Conservation (phyloP, 2,888 invertebrate species). For the Philonicus albiceps region DNA sequence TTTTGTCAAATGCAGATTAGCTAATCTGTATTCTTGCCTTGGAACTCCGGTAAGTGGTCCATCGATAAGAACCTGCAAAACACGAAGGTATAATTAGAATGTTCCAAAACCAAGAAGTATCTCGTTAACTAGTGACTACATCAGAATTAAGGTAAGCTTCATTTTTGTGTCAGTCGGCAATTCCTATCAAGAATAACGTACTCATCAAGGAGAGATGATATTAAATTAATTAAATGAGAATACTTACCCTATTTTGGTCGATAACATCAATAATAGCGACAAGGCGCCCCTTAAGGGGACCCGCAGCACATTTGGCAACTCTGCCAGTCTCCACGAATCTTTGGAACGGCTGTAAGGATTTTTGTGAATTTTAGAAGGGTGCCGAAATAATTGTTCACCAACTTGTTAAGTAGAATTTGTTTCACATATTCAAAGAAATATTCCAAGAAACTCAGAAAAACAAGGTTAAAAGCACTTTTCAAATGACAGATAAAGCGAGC, state of each 20-base stretch:
- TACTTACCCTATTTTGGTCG: slow-evolving; percentile 88
- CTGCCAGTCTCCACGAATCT: slow-evolving; percentile 97
- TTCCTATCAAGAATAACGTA: slow-evolving; percentile 73
- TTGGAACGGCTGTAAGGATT: slow-evolving; percentile 75
- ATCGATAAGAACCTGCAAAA: slow-evolving; percentile 84
- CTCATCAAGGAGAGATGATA: slow-evolving; percentile 59
- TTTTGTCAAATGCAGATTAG: slow-evolving; percentile 92
- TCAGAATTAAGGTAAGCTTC: slow-evolving; percentile 65
- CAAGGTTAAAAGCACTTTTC: not conserved
- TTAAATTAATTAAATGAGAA: not conserved
- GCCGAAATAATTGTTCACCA: not conserved
- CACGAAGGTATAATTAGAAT: slow-evolving; percentile 51
- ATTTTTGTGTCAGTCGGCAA: slow-evolving; percentile 76
- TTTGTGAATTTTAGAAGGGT: not conserved
- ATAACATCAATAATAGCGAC: slow-evolving; percentile 95
- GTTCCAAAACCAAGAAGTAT: not conserved
- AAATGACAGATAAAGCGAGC: not conserved
- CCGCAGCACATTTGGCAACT: slow-evolving; percentile 93
- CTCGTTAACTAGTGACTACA: not conserved
- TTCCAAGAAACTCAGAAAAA: not conserved
- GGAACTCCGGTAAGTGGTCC: slow-evolving; percentile 88
- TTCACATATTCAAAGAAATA: not conserved
- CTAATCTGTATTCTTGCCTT: slow-evolving; percentile 83
- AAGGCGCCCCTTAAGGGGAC: slow-evolving; percentile 89
- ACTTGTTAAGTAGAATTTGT: not conserved